Evolutionary conservation across 2,888 invertebrate species (phyloP), one percentile per base, ranked within the genome.

Genomic region (Nebria salina): DNA sequence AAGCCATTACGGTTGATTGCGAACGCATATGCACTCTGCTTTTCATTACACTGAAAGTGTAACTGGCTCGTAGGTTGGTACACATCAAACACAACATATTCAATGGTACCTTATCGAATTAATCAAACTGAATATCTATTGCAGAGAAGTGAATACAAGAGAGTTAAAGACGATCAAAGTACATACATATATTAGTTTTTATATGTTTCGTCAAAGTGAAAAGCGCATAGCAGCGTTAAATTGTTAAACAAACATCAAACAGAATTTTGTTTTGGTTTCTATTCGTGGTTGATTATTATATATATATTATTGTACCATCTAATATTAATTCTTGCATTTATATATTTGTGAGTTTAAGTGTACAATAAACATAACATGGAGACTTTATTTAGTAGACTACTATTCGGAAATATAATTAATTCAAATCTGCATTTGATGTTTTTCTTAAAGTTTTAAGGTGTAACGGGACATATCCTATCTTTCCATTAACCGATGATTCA

Each of bases 161-260:
- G 13, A 54, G 54, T 7, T 54, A 1, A 34, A 34, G 34, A 34
- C 34, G 34, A 34, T 34, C 34, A 34, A 34, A 5, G 34, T 34
- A 20, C 20, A 20, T 34, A 20, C 20, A 20, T 9, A 13, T 54
- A 54, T 13, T 54, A 54, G 54, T 54, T 54, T 13, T 11, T 54
- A 11, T 8, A 11, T 54, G 11, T 11, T 54, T 54, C 54, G 8
- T 54, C 54, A 54, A 54, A 54, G 54, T 7, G 54, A 54, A 13
- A 54, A 54, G 34, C 34, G 34, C 13, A 13, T 54, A 54, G 54
- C 54, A 54, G 34, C 34, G 34, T 34, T 34, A 34, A 34, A 34
- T 76, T 72, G 77, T 54, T 54, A 77, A 72, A 77, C 72, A 77
- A 77, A 77, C 77, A 77, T 77, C 72, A 77, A 77, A 77, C 77